Conservation (phyloP, 2,797 vertebrate genomes). For the Lithobates pipiens region DNA sequence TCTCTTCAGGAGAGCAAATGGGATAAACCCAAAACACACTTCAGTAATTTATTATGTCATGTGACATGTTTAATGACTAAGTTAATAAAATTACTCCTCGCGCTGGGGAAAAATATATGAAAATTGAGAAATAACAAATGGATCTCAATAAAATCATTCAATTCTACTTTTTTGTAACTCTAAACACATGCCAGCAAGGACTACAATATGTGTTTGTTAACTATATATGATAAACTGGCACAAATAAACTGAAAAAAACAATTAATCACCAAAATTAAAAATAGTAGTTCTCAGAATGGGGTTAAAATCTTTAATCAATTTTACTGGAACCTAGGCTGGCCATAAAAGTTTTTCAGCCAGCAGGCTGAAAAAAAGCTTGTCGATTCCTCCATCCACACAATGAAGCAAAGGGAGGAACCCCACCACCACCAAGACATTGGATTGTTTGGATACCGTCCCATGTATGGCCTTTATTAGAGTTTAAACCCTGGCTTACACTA, state of each 20-base stretch:
- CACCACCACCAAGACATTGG: too few species aligned
- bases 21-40: constrained; percentile 39
- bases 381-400: too few species aligned
- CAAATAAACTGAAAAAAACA: not conserved
- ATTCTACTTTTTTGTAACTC: not conserved
- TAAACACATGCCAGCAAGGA: not conserved
- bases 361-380: too few species aligned
- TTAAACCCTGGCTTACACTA: too few species aligned
- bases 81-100: constrained; percentile 9
- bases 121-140: not conserved
- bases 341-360: too few species aligned
- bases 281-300: too few species aligned
- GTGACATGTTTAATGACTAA: constrained; percentile 31
- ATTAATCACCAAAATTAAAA: too few species aligned
- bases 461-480: too few species aligned
- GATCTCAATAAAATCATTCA: not conserved
- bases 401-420: too few species aligned
- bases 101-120: not conserved
- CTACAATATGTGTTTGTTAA: not conserved
- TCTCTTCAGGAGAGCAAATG: constrained; percentile 48
- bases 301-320: too few species aligned
- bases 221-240: not conserved
- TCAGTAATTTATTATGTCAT: constrained; percentile 51
- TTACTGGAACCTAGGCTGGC: too few species aligned
- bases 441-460: too few species aligned